Evolutionary conservation across 2,797 vertebrate genomes (phyloP), one percentile per base, ranked within the genome.

Genomic region (Lacerta bilineata): DNA sequence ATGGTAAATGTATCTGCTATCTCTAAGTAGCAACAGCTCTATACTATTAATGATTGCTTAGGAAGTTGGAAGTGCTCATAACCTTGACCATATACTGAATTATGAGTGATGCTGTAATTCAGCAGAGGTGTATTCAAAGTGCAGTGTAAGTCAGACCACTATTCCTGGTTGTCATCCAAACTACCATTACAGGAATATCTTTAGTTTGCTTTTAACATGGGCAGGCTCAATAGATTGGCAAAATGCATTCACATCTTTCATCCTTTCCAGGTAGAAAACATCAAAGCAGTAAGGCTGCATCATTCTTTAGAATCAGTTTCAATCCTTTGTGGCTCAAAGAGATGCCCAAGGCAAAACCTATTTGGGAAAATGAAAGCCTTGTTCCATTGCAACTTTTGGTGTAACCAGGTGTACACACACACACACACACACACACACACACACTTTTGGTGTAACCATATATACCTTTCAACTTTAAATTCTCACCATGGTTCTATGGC

Each of bases 221-320:
- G 61, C 41, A 61, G 77, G 0, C 27, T 86, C 18, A 78, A 76
- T 41, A 77, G 72, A 78, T 43, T 43, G 41, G 84, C 72, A 89
- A 92, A 90, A 90, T 84, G 78, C 41, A 23, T 29, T 88, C 79
- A 64, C 1, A 72, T 55, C 81, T 87, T 90, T 83, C 69, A 85
- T 90, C 8, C 20, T 79, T 92, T 90, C 77, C 81, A 88, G 61
- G 71, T 88, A 83, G 91, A 92, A 89, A 90, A 91, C 89, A 36
- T 71, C 77, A 88, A 91, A 93, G 55, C 89, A 93, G 13, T 7
- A 80, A 5, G n/a, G 72, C 8, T 78, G 59, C 75, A 61, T 91
- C 77, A 29, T 64, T 55, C 33, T 64, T 59, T 84, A 91, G 80
- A 41, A 89, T 87, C 41, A 66, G 18, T 78, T 90, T 79, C 71